Percentiles rank a stretch among this genome's conserved stretches.
Conservation (phyloP, 2,113 vertebrate species). For the Herpetotheres cachinnans region DNA sequence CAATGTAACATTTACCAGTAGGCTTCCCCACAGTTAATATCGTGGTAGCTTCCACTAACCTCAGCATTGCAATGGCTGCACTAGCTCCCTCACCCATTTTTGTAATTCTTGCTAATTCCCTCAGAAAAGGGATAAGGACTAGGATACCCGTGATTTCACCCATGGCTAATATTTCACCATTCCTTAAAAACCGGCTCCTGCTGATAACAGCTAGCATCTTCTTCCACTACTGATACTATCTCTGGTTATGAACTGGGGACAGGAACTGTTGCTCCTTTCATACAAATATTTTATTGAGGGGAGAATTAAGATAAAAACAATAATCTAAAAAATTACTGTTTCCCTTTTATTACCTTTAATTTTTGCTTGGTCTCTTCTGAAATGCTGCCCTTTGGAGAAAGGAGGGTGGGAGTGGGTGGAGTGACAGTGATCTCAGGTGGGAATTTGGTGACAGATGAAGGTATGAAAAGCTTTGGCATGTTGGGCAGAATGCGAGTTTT, state of each 20-base stretch:
- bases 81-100: background rate
- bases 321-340: constrained; percentile 35
- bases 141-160: background rate
- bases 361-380: constrained; percentile 98
- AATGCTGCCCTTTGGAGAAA: constrained; percentile 97
- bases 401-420: constrained; percentile 94
- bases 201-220: background rate
- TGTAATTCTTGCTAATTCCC: background rate
- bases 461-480: constrained; percentile 98
- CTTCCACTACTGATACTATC: background rate
- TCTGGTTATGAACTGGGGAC: background rate
- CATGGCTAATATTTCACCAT: background rate
- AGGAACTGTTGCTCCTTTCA: background rate
- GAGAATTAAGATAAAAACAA: background rate
- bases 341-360: constrained; percentile 85
- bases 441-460: constrained; percentile 90
- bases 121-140: background rate
- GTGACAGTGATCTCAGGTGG: constrained; percentile 99
- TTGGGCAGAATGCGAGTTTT: constrained; percentile 86
- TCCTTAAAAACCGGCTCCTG: background rate
- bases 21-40: background rate
- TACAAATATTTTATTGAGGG: background rate
- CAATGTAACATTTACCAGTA: background rate
- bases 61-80: background rate
- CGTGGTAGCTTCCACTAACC: background rate